Evolutionary conservation across 2,797 vertebrate genomes (phyloP).

Genomic region (Dromococcyx pavoninus): DNA sequence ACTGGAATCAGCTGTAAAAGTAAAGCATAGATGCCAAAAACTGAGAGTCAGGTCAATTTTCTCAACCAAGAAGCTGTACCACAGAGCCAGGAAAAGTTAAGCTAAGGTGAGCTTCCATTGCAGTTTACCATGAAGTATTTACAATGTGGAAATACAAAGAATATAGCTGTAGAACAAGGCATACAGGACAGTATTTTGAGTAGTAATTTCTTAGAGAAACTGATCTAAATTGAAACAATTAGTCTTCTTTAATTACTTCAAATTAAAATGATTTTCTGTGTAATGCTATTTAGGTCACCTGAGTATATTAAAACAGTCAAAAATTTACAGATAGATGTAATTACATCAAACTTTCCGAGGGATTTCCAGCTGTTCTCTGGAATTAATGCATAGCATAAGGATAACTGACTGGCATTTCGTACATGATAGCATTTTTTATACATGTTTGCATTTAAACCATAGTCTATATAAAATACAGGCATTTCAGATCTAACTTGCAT

Average conservation of each 20-base stretch:
- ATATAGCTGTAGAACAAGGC: slow-evolving; percentile 39
- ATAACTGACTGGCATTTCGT: neutral
- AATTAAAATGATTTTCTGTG: neutral
- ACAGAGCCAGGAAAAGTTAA: neutral
- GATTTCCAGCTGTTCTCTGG: slow-evolving; percentile 53
- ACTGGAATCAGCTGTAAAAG: neutral
- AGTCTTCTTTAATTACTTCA: slow-evolving; percentile 16
- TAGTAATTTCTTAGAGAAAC: slow-evolving; percentile 4
- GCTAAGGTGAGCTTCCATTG: neutral
- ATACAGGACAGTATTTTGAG: slow-evolving; percentile 31
- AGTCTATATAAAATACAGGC: slow-evolving; percentile 42
- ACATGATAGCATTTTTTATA: slow-evolving; percentile 14
- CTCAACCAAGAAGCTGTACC: neutral
- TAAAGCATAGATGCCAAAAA: slow-evolving; percentile 3
- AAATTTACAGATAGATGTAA: slow-evolving; percentile 48
- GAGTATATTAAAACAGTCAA: slow-evolving; percentile 48
- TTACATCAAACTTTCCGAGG: slow-evolving; percentile 43
- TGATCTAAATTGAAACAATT: neutral
- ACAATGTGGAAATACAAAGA: slow-evolving; percentile 5
- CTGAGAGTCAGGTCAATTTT: neutral
- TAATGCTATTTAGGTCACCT: slow-evolving; percentile 44
- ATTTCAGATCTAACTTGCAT: slow-evolving; percentile 35
- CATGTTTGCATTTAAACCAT: neutral
- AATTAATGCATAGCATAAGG: slow-evolving; percentile 61
- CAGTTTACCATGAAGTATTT: slow-evolving; percentile 14